Evolutionary conservation across 2,797 vertebrate genomes (phyloP).

Genomic region (Urosaurus nigricauda): DNA sequence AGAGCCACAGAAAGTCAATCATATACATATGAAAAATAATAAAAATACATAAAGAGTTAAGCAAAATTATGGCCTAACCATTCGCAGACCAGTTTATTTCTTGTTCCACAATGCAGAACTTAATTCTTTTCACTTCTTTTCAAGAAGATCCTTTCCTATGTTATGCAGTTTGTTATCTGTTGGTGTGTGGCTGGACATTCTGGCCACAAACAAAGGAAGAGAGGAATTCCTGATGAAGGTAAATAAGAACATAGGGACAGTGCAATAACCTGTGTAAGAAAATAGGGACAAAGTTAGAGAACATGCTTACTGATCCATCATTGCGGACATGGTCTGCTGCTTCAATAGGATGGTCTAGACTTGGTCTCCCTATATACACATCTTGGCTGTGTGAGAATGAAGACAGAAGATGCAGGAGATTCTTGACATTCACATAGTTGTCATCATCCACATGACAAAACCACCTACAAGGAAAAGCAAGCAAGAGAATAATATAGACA

Average conservation of each 20-base stretch:
- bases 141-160: neutral
- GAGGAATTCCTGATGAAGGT: neutral
- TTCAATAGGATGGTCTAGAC: constrained; percentile 96
- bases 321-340: constrained; percentile 90
- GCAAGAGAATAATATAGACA: neutral
- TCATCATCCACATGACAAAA: constrained; percentile 99
- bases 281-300: neutral
- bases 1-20: neutral
- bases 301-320: constrained; percentile 87
- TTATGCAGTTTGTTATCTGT: neutral
- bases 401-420: constrained; percentile 87
- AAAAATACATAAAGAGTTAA: neutral
- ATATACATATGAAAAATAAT: neutral
- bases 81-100: neutral
- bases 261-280: neutral
- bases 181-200: neutral
- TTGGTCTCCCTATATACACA: constrained; percentile 93
- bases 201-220: neutral
- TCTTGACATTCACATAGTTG: constrained; percentile 91
- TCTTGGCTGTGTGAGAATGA: constrained; percentile 94
- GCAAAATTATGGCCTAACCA: neutral
- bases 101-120: neutral
- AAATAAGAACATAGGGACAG: neutral
- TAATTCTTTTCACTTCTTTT: neutral
- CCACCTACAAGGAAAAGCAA: constrained; percentile 84